Percentiles rank a stretch among this genome's conserved stretches.
phyloP scores from a whole-genome alignment of 2,113 vertebrate species.

The Phrynosoma platyrhinos region DNA sequence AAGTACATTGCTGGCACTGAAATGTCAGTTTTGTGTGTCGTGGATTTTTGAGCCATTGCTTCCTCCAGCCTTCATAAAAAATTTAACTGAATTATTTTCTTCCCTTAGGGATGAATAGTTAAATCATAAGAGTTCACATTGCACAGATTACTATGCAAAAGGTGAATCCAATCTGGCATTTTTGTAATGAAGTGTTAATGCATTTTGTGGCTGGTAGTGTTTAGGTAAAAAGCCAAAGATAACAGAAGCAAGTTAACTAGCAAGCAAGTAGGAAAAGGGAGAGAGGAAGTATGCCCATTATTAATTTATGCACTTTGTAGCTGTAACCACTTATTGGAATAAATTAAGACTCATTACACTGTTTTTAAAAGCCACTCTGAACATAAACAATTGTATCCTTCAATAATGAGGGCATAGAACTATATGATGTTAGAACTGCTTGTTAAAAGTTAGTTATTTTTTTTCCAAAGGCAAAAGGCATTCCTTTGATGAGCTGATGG shows the following conservation, averaged over 20 bases:
- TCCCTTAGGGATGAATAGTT: not conserved
- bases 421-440: conserved; percentile 50
- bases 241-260: conserved; percentile 13
- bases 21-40: not conserved
- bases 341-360: conserved; percentile 17
- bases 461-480: conserved; percentile 52
- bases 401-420: conserved; percentile 56
- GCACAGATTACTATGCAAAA: conserved; percentile 10
- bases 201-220: not conserved
- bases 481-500: conserved; percentile 56
- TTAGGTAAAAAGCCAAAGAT: conserved; percentile 27
- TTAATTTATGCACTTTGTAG: conserved; percentile 31
- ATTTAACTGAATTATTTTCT: not conserved
- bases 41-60: not conserved
- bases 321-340: conserved; percentile 5
- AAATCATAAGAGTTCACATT: not conserved
- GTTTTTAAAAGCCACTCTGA: conserved; percentile 35
- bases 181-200: conserved; percentile 10
- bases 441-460: conserved; percentile 39
- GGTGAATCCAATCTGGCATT: conserved; percentile 5
- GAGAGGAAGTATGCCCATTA: conserved; percentile 3
- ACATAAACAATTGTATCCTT: conserved; percentile 47
- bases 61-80: not conserved
- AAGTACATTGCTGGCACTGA: not conserved
- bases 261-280: not conserved